Base-by-base conservation (phyloP, 2,888 invertebrate species). In the Phortica magna region DNA sequence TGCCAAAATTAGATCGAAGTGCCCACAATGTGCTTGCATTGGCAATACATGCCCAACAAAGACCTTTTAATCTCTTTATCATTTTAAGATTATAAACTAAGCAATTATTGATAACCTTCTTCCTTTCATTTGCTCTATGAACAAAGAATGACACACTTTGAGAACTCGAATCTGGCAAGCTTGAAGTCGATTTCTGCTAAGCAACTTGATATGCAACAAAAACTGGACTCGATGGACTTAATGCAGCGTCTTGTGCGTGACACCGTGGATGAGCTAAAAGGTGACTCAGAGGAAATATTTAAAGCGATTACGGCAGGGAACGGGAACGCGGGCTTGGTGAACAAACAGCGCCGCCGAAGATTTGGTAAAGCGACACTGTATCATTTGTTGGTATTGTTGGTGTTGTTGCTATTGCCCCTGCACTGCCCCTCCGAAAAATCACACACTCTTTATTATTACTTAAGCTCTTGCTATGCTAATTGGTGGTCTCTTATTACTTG, bases 201-300 rank as follows among this genome's bases (percentile, higher is more conserved):
- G 75, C 85, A 93, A 67, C 81, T 91, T 71, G 92, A 93, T 73
- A 88, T 91, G 31, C 85, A 88, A 48, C 88, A 91, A 39, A 88
- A 92, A 53, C 78, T 93, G 57, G 92, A 93, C 72, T 88, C 90
- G 41, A 81, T 93, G 9, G 93, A 93, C 81, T 91, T 91, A 83
- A 89, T 92, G 73, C 91, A 90, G 64, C 89, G 89, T 0, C 87
- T 92, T 73, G 87, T 90, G 1, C 90, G 92, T 2, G 84, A 84
- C 17, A 86, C 89, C 9, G 78, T 93, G 70, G 92, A 93, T 55
- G 89, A 89, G 73, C 78, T 93, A 74, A 90, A 91, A 89, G 89
- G 88, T 81, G 93, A 93, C 82, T 83, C 89, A 61, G 90, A 90
- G 39, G 31, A 67, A 2, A 42, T 74, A 19, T 53, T 82, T 19